Evolutionary conservation across 1,140 invertebrate genomes (phyloP).

Genomic region (Papilio glaucus): DNA sequence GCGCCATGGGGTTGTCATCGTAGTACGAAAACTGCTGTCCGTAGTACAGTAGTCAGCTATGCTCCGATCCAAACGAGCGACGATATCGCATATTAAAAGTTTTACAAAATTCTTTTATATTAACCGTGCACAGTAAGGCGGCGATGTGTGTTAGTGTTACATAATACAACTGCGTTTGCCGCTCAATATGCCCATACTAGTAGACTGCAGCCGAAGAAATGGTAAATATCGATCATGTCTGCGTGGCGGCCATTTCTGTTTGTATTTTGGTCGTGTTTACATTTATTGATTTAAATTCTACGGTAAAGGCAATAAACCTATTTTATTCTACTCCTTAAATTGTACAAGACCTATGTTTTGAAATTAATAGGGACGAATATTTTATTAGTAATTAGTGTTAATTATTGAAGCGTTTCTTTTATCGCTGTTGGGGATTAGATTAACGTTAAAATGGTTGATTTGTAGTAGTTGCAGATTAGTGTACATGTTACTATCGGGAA

Average conservation of each 20-base stretch:
- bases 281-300: conserved; percentile 1
- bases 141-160: conserved; percentile 70
- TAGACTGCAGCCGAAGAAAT: conserved; percentile 69
- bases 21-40: conserved; percentile 57
- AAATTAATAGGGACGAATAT: not conserved
- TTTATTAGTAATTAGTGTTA: not conserved
- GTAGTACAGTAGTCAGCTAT: conserved; percentile 67
- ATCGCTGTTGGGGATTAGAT: too few relatives aligned
- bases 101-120: conserved; percentile 40
- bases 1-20: conserved; percentile 68
- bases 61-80: conserved; percentile 54
- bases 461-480: too few relatives aligned
- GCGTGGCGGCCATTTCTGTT: conserved; percentile 63
- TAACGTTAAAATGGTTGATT: not conserved
- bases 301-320: not conserved
- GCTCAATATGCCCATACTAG: conserved; percentile 72
- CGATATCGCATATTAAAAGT: conserved; percentile 47
- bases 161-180: conserved; percentile 53
- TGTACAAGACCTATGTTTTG: not conserved
- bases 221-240: conserved; percentile 79
- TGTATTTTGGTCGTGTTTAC: conserved; percentile 16
- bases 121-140: conserved; percentile 27
- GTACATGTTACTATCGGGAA: not conserved
- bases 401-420: not conserved
- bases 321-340: not conserved